These are phyloP conservation scores for Pelecanus crispus DNA, from an alignment of 2,113 vertebrate genomes.

Conservation along the genomic window DNA sequence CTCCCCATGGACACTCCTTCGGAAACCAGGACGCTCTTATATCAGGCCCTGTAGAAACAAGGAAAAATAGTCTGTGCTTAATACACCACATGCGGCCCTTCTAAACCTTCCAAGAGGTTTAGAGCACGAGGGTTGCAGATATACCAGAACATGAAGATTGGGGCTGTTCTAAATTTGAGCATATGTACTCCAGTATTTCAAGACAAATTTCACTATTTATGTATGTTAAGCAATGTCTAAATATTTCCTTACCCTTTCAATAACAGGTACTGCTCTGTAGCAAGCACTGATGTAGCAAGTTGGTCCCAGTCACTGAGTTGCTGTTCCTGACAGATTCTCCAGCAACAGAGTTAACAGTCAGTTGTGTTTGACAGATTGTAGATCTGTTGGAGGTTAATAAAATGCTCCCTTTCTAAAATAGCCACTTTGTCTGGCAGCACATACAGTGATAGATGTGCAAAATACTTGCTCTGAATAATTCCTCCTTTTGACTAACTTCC, in stretches of 20 bases:
- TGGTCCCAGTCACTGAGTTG: background rate
- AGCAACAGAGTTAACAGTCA: background rate
- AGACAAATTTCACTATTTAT: background rate
- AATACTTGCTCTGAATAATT: background rate
- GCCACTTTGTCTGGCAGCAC: background rate
- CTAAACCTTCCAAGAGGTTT: background rate
- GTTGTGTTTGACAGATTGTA: background rate
- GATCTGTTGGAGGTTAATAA: background rate
- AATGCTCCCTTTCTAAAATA: background rate
- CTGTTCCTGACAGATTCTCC: background rate
- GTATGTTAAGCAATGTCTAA: background rate
- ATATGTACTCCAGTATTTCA: background rate
- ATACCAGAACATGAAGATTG: background rate
- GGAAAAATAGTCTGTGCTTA: background rate
- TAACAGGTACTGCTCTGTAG: background rate
- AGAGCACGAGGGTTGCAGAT: background rate
- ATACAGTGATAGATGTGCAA: background rate
- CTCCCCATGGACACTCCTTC: accelerated
- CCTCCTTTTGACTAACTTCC: background rate
- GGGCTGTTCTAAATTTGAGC: background rate
- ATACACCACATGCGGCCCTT: background rate
- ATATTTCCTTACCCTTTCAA: background rate
- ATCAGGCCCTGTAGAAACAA: background rate
- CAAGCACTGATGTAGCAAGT: background rate
- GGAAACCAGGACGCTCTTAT: background rate